phyloP scores from a whole-genome alignment of 64 coral and sea anemone species.

The Stichodactyla helianthus region DNA sequence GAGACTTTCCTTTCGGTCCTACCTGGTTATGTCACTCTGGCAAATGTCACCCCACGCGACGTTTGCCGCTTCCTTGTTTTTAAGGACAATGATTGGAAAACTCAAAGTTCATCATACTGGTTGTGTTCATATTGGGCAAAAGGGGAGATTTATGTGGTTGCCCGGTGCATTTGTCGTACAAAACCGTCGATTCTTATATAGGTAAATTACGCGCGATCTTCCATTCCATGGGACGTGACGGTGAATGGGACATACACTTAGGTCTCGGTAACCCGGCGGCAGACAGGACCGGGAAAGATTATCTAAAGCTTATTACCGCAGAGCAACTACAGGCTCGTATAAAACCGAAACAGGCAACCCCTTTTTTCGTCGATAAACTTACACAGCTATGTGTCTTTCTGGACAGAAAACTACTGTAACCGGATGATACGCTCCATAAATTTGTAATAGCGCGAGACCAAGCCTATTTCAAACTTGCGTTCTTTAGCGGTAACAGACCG shows the following conservation, averaged over 20 bases:
- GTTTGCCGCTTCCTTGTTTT: conserved; percentile 44
- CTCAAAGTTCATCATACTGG: conserved; percentile 9
- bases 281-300: not conserved
- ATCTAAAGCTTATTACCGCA: not conserved
- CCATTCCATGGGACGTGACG: not conserved
- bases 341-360: not conserved
- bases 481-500: not conserved
- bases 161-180: not conserved
- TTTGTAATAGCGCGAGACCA: not conserved
- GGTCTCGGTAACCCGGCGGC: conserved; percentile 14
- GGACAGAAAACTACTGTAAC: not conserved
- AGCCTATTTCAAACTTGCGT: not conserved
- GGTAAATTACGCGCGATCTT: conserved; percentile 36
- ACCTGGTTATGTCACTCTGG: not conserved
- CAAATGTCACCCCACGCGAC: conserved; percentile 10
- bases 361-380: not conserved
- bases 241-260: not conserved
- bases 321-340: not conserved
- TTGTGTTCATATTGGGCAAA: not conserved
- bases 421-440: not conserved
- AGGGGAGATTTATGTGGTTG: not conserved
- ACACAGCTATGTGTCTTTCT: not conserved
- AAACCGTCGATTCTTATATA: conserved; percentile 34
- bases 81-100: conserved; percentile 34
- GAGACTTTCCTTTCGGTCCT: not conserved